Evolutionary conservation across 2,113 vertebrate species (phyloP).

Genomic region (Anas platyrhynchos): DNA sequence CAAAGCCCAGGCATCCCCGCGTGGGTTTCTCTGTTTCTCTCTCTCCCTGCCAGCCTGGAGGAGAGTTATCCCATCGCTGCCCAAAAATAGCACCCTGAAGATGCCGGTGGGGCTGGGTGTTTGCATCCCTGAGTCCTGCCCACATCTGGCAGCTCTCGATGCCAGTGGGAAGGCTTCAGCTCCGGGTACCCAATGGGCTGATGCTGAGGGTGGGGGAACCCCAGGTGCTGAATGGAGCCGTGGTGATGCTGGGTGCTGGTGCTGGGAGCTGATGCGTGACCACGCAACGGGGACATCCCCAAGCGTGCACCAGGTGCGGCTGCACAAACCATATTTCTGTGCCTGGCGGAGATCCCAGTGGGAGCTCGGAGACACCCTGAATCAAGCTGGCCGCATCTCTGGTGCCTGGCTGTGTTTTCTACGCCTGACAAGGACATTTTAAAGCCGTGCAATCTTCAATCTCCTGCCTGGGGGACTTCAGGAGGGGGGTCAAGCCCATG

Average conservation of each 20-base stretch:
- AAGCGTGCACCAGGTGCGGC: not conserved
- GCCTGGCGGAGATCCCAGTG: not conserved
- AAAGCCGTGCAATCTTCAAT: not conserved
- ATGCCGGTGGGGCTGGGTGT: not conserved
- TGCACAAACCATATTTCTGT: accelerated
- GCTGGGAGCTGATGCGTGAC: not conserved
- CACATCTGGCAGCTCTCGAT: not conserved
- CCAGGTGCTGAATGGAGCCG: not conserved
- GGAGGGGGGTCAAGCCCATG: accelerated
- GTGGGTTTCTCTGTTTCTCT: not conserved
- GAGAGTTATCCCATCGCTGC: not conserved
- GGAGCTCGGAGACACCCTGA: not conserved
- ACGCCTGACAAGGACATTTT: not conserved
- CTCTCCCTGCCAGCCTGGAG: not conserved
- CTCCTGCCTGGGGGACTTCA: not conserved
- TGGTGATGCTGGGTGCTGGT: not conserved
- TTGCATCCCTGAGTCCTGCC: not conserved
- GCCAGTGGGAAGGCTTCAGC: not conserved
- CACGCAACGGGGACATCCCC: accelerated
- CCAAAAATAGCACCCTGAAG: not conserved
- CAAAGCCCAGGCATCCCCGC: not conserved
- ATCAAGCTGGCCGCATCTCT: accelerated
- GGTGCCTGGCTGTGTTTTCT: not conserved
- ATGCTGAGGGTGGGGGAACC: not conserved
- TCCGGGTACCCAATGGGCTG: too few species aligned